These are phyloP conservation scores for Pseudorectes ferrugineus DNA, from an alignment of 2,113 vertebrate genomes.

Conservation along the genomic window DNA sequence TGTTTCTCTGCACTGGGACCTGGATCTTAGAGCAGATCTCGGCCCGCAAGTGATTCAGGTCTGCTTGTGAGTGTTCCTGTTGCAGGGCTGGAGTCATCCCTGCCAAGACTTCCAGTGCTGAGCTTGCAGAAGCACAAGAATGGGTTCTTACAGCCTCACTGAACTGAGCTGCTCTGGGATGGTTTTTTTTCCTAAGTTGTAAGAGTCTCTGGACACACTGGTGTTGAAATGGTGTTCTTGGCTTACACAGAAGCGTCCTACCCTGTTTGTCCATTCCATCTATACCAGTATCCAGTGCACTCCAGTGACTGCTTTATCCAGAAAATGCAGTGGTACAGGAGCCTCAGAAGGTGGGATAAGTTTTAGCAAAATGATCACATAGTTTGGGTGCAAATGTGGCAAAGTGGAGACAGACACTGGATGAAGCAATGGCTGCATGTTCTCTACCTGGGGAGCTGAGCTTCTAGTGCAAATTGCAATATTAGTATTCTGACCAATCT, in stretches of 20 bases:
- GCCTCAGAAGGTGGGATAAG: background rate
- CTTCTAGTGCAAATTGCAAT: background rate
- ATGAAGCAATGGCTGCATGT: background rate
- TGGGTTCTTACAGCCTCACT: background rate
- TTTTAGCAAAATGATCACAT: background rate
- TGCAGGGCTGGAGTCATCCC: background rate
- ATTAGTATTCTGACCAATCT: background rate
- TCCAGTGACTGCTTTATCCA: background rate
- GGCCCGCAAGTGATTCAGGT: background rate
- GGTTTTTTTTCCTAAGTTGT: background rate
- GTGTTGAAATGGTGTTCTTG: background rate
- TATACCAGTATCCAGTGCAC: background rate
- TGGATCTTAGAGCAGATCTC: background rate
- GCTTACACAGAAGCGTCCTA: background rate
- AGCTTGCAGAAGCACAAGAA: background rate
- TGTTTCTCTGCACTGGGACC: background rate
- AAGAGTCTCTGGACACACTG: background rate
- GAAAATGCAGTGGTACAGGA: background rate
- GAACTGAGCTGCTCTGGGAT: background rate
- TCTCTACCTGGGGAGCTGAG: background rate
- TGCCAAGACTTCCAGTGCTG: background rate
- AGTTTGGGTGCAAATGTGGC: background rate
- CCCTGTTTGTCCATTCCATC: background rate
- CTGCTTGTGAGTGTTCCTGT: background rate
- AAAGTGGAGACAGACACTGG: background rate